A percentile compares a stretch with the other conserved stretches of the same genome.
Evolutionary conservation across 2,888 invertebrate species (phyloP).

Genomic region (Atrina japonica): DNA sequence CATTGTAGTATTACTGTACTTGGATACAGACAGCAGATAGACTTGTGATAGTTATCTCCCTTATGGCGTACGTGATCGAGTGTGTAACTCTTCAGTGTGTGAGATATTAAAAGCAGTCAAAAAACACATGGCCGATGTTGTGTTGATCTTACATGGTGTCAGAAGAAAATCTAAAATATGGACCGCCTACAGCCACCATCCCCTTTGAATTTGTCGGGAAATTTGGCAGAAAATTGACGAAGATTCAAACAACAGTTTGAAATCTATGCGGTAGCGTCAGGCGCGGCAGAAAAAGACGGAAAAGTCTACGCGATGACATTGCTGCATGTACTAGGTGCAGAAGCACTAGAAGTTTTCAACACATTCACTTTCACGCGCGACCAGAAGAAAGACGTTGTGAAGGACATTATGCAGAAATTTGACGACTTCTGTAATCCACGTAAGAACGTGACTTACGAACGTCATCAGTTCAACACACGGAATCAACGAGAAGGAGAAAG

Average conservation of each 20-base stretch:
- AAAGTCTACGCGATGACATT: constrained; percentile 30
- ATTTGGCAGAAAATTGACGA: constrained; percentile 44
- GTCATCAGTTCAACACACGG: constrained; percentile 42
- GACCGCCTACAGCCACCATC: constrained; percentile 21
- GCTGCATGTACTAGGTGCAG: constrained; percentile 32
- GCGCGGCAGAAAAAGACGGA: constrained; percentile 28
- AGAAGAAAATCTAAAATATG: constrained; percentile 37
- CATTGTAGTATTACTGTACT: too few relatives aligned
- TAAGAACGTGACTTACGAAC: constrained; percentile 41
- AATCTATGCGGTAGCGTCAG: constrained; percentile 34
- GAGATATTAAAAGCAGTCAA: too few relatives aligned
- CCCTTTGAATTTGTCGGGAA: constrained; percentile 28
- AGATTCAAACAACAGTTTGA: constrained; percentile 43
- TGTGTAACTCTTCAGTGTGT: too few relatives aligned
- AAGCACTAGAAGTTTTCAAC: constrained; percentile 46
- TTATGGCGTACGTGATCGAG: too few relatives aligned
- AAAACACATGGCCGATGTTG: too few relatives aligned
- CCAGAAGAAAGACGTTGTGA: constrained; percentile 27
- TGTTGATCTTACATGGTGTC: too few relatives aligned
- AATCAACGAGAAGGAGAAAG: constrained; percentile 31
- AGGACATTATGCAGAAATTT: constrained; percentile 31
- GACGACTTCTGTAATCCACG: constrained; percentile 43
- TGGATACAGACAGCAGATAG: too few relatives aligned
- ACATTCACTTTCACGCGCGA: constrained; percentile 34
- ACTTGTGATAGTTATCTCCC: too few relatives aligned